Evolutionary conservation across 2,113 vertebrate species (phyloP), one percentile per base, ranked within the genome.

Genomic region (Hiodon tergisus): DNA sequence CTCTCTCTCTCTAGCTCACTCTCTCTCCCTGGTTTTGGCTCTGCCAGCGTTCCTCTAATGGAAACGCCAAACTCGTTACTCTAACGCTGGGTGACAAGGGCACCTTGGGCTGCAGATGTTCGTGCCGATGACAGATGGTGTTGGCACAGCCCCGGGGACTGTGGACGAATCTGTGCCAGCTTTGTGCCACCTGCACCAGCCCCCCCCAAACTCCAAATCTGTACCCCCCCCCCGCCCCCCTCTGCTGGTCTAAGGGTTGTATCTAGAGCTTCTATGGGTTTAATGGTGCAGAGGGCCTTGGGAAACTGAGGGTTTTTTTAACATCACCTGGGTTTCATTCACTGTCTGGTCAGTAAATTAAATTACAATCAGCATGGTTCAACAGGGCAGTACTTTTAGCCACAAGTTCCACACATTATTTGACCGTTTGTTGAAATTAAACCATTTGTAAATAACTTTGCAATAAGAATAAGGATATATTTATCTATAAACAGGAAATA

Each of bases 31-130:
- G 52, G 55, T 66, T 76, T 69, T 65, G 75, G 75, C 68, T 76
- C 51, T 73, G 72, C 72, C 72, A 70, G 68, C 71, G 86, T 86
- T 86, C 80, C 85, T 86, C 86, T 87, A 86, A 90, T 89, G 85
- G 86, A 88, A 86, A 89, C 84, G 83, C 84, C 86, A 89, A 89
- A 86, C 84, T 84, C 80, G 81, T 84, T 82, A 85, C 82, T 81
- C 84, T 87, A 89, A 90, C 91, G 83, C 81, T 84, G 90, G 89
- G 85, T 85, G 89, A 91, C 91, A 92, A 91, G 91, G 91, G 90
- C 91, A 92, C 91, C 91, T 92, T 92, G 91, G 91, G 83, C 87
- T 91, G 91, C 91, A 92, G 91, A 92, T 92, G 91, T 92, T 92
- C 87, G 72, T 74, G 80, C 86, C 81, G 84, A 90, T 91, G 91